Evolutionary conservation across 2,888 invertebrate species (phyloP), one percentile per base, ranked within the genome.

Genomic region (Rhaphigaster nebulosa): DNA sequence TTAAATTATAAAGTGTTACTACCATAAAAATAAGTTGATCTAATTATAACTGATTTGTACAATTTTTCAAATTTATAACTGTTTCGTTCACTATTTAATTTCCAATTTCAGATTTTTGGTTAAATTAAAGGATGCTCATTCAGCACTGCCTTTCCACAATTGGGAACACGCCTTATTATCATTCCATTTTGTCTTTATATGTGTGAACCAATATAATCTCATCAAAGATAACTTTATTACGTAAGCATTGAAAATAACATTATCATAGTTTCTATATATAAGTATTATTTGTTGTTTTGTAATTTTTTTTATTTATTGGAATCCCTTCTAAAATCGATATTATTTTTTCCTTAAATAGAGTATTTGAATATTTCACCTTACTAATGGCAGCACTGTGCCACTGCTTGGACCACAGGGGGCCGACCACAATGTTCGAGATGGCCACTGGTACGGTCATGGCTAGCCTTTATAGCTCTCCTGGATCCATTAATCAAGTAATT

Each of bases 381-480:
- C 65, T 92, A 38, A n/a, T 91, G 65, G 91, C 91, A 18, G 87
- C 90, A 10, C 70, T 92, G 38, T 91, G 91, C 84, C 91, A 92
- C 80, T 23, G 65, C 29, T 88, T 90, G 52, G 91, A 90, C n/a
- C 91, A 91, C 45, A 56, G 91, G n/a, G 92, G 91, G 6, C 52
- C 91, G 10, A 91, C 90, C 1, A 52, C 60, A 50, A 70, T 80
- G 87, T 92, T 92, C 84, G 90, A 91, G 45, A 65, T 70, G 54
- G 54, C 89, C 20, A 56, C 90, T 20, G 92, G 92, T 0, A 65
- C 90, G 0, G 91, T 91, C 8, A 91, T 91, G 20, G 92, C 90
- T 13, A 90, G 91, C 52, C 91, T 91, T 26, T 92, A 90, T 89
- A 90, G 90, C 54, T 91, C 92, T 38, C 91, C 92, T 26, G 92